Evolutionary conservation across 2,888 invertebrate genomes (phyloP), one percentile per base, ranked within the genome.

Genomic region (Nephrotoma flavescens): DNA sequence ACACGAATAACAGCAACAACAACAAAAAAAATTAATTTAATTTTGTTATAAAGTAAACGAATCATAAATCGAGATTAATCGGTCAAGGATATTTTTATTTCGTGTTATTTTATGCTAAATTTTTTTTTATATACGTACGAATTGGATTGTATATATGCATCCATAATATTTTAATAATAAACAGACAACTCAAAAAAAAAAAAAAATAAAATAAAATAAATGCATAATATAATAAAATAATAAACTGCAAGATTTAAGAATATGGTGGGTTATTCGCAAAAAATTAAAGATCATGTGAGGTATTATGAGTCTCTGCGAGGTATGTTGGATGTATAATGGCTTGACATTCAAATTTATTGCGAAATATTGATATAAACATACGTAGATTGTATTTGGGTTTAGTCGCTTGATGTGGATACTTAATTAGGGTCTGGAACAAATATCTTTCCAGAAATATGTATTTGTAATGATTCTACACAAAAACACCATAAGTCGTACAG

Each of bases 51-150:
- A 83, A 41, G 83, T 83, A 41, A 83, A 83, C 83, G 83, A 83
- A 83, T 83, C 41, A 83, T 42, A 85, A 86, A 88, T 87, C 87
- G 88, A 88, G 88, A 88, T 87, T 88, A 87, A 86, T 87, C 88
- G 88, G 88, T 87, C 88, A 88, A 88, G 88, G 88, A 88, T 87
- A 71, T 42, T 83, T 85, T 85, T 85, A 42, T 85, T 42, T 42
- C 41, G 42, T 85, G 41, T 85, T 85, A 42, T 85, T 85, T 85
- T 42, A 85, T 85, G 42, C 42, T 86, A 47, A 47, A 86, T 86
- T 86, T 85, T 42, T 86, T 31, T 44, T 31, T 31, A 45, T 86
- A 85, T 83, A 31, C 11, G 7, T 83, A 41, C 41, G 83, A 41
- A 83, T 83, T 83, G 41, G 83, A 83, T 83, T 83, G 83, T 83